A percentile compares a stretch with the other conserved stretches of the same genome.
phyloP scores from a whole-genome alignment of 2,888 invertebrate genomes.

The Myopa testacea region DNA sequence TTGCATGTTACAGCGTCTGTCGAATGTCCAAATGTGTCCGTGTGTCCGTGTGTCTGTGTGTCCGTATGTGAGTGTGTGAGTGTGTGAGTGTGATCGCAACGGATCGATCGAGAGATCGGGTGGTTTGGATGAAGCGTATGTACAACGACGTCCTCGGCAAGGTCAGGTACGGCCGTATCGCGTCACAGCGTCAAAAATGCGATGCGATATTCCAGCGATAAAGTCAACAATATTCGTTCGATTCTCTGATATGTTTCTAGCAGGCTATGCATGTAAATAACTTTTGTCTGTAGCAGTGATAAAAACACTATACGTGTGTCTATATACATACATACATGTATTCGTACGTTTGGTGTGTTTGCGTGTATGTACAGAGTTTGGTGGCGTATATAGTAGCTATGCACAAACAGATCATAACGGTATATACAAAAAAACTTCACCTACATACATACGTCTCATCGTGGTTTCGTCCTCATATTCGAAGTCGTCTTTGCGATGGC shows the following conservation, averaged over 20 bases:
- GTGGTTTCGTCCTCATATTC: no score
- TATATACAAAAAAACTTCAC: not conserved
- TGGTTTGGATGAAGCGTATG: slow-evolving; percentile 14
- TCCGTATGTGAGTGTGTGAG: not conserved
- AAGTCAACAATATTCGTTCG: slow-evolving; percentile 37
- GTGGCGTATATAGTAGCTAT: not conserved
- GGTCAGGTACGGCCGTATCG: slow-evolving; percentile 28
- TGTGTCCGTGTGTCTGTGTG: not conserved
- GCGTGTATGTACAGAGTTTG: not conserved
- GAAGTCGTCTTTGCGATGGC: no score
- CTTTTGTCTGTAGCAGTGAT: not conserved
- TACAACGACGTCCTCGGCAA: slow-evolving; percentile 28
- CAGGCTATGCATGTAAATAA: slow-evolving; percentile 61
- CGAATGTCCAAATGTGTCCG: not conserved
- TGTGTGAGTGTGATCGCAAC: not conserved
- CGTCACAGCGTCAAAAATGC: slow-evolving; percentile 36
- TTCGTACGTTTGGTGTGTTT: not conserved
- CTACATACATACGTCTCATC: no score
- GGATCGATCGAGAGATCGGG: not conserved
- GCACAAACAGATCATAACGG: not conserved
- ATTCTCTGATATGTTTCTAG: slow-evolving; percentile 67
- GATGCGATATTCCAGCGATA: slow-evolving; percentile 33
- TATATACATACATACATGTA: slow-evolving; percentile 9
- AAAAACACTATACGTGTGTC: not conserved
- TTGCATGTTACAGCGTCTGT: not conserved